phyloP scores from a whole-genome alignment of 2,113 vertebrate genomes.

The Salminus brasiliensis region DNA sequence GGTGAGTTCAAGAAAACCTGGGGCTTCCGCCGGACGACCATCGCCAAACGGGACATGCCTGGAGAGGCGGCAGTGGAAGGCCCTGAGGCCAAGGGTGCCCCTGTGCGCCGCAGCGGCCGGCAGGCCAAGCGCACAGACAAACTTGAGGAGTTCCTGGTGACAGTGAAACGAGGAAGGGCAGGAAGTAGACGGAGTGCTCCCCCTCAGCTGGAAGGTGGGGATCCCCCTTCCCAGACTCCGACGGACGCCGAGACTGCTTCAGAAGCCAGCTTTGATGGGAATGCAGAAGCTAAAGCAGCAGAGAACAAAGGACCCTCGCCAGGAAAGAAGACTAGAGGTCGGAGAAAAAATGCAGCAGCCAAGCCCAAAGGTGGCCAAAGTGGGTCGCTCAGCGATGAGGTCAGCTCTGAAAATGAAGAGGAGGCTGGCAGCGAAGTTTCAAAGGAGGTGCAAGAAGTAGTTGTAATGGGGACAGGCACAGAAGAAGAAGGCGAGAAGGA shows the following conservation, averaged over 20 bases:
- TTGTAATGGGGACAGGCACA: constrained; percentile 31
- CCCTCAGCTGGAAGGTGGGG: constrained; percentile 81
- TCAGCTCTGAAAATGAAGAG: constrained; percentile 77
- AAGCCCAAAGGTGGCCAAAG: constrained; percentile 43
- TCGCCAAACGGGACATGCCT: constrained; percentile 86
- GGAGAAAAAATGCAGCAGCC: constrained; percentile 47
- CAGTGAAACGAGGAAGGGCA: constrained; percentile 79
- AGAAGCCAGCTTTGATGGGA: constrained; percentile 91
- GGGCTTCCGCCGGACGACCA: constrained; percentile 90
- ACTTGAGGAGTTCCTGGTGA: constrained; percentile 92
- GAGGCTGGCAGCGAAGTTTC: constrained; percentile 48
- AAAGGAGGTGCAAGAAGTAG: constrained; percentile 62
- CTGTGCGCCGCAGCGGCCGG: constrained; percentile 88
- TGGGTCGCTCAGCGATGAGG: constrained; percentile 62
- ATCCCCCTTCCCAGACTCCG: constrained; percentile 83
- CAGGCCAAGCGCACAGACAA: constrained; percentile 92
- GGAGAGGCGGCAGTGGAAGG: constrained; percentile 77
- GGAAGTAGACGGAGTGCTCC: constrained; percentile 74
- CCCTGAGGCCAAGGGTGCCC: constrained; percentile 75
- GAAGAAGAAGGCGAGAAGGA: constrained; percentile 31
- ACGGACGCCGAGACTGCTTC: constrained; percentile 91
- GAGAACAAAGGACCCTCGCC: constrained; percentile 67
- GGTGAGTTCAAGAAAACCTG: constrained; percentile 89
- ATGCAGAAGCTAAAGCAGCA: constrained; percentile 72
- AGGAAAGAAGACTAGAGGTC: constrained; percentile 67